phyloP scores from a whole-genome alignment of 2,888 invertebrate species.

The Acanthosoma haemorrhoidale region DNA sequence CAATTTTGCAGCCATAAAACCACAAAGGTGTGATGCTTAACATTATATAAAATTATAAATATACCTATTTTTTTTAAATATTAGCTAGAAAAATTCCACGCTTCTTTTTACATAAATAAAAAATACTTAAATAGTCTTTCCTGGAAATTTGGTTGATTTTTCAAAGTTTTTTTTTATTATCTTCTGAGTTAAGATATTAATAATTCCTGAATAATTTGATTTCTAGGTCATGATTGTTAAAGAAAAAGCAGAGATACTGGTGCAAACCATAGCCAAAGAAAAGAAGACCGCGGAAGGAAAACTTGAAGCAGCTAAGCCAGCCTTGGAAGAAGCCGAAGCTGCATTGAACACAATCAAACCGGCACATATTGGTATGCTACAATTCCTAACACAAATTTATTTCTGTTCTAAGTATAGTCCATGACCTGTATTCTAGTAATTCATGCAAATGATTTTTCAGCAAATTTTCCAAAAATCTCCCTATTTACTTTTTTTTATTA shows the following conservation, averaged over 20 bases:
- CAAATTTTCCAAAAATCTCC: background rate
- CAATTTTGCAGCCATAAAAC: no score
- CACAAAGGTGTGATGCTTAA: no score
- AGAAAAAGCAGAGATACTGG: conserved; percentile 87
- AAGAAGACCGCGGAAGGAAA: conserved; percentile 88
- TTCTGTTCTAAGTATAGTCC: background rate
- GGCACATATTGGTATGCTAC: conserved; percentile 69
- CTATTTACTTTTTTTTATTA: conserved; percentile 7
- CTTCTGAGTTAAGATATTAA: background rate
- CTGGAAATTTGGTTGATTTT: no score
- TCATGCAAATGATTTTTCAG: background rate
- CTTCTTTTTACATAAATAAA: no score
- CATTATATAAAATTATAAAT: no score
- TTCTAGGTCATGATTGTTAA: conserved; percentile 78
- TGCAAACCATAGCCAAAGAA: conserved; percentile 80
- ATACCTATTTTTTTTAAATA: no score
- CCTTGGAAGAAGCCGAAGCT: conserved; percentile 88
- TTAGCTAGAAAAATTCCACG: no score
- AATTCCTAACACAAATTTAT: background rate
- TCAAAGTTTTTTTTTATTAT: no score
- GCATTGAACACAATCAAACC: conserved; percentile 95
- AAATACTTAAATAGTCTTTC: no score
- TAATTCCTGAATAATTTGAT: background rate
- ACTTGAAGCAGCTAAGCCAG: conserved; percentile 91
- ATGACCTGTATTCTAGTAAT: background rate